Evolutionary conservation across 2,113 vertebrate species (phyloP).

Genomic region (Progne subis): DNA sequence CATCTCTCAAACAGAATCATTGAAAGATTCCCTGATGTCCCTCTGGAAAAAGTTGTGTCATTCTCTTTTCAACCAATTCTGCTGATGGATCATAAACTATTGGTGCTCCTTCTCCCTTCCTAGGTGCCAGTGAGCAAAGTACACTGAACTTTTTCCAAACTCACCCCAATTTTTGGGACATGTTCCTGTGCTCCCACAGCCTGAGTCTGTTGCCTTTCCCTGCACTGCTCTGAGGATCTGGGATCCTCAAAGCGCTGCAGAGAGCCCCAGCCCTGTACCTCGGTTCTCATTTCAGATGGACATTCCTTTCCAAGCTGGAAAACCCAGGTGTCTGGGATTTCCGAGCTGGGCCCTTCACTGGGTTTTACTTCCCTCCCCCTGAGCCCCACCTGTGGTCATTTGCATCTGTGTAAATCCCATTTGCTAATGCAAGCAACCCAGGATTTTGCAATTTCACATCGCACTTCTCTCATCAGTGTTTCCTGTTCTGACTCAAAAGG

Average conservation of each 20-base stretch:
- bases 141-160: not conserved
- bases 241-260: not conserved
- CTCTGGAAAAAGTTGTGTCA: not conserved
- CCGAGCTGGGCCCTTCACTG: not conserved
- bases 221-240: not conserved
- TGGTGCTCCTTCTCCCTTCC: not conserved
- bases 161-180: not conserved
- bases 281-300: not conserved
- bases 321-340: not conserved
- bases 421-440: not conserved
- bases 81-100: not conserved
- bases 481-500: not conserved
- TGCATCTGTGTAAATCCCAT: not conserved
- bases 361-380: not conserved
- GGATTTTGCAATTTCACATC: not conserved
- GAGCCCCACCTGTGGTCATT: not conserved
- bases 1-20: not conserved
- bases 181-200: not conserved
- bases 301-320: not conserved
- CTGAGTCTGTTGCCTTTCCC: not conserved
- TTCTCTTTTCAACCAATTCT: not conserved
- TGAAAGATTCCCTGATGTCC: not conserved
- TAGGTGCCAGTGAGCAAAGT: not conserved
- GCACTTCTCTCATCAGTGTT: not conserved
- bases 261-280: not conserved